Evolutionary conservation across 1,140 invertebrate genomes (phyloP).

Genomic region (Drosophila carrolli): DNA sequence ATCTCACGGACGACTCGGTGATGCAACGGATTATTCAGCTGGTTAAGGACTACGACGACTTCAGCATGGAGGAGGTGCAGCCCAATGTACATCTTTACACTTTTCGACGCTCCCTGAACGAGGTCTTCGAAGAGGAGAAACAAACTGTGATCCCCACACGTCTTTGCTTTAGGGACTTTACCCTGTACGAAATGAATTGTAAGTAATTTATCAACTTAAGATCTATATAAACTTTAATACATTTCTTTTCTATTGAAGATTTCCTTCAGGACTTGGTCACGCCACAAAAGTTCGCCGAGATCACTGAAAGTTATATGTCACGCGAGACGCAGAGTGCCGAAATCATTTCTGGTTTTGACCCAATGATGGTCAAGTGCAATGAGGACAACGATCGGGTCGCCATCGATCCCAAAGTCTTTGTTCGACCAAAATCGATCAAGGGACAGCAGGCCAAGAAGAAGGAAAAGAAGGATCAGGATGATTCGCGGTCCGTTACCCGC

Average conservation of each 20-base stretch:
- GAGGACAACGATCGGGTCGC: constrained; percentile 2
- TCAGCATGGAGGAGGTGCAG: constrained; percentile 50
- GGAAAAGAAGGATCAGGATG: not conserved
- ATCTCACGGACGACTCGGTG: constrained; percentile 63
- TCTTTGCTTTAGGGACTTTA: constrained; percentile 77
- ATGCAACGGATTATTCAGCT: constrained; percentile 56
- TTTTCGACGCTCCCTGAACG: constrained; percentile 52
- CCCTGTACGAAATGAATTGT: constrained; percentile 64
- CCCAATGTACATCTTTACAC: constrained; percentile 53
- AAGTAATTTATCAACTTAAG: not conserved
- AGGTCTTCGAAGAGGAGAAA: constrained; percentile 60
- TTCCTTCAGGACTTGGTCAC: constrained; percentile 67
- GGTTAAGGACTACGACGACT: constrained; percentile 54
- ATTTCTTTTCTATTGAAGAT: not conserved
- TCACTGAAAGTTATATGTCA: not conserved
- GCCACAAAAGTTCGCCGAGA: constrained; percentile 39
- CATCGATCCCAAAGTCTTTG: constrained; percentile 49
- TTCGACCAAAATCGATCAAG: constrained; percentile 67
- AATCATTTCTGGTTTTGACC: not conserved
- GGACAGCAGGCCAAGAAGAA: constrained; percentile 12
- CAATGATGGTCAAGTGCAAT: constrained; percentile 11
- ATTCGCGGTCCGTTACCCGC: not conserved
- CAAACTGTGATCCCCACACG: constrained; percentile 57
- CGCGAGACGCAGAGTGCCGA: constrained; percentile 1
- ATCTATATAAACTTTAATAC: too few relatives aligned